Percentiles rank a stretch among this genome's conserved stretches.
These are phyloP conservation scores for Nothoprocta perdicaria DNA, from an alignment of 2,113 vertebrate genomes.

Conservation along the genomic window DNA sequence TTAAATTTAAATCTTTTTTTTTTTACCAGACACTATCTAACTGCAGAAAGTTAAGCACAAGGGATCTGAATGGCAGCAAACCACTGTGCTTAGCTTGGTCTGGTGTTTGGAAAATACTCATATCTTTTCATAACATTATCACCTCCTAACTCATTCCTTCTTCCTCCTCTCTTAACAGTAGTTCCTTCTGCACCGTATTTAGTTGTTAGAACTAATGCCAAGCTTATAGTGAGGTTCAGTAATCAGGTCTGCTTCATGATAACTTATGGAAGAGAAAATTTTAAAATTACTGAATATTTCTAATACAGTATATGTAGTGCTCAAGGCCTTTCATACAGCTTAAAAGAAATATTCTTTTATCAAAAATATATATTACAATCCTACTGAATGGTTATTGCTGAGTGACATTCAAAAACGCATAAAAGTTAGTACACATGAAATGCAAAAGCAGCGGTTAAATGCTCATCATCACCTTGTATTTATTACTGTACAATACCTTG, in stretches of 20 bases:
- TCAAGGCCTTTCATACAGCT: background rate
- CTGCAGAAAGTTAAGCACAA: background rate
- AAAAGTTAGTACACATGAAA: background rate
- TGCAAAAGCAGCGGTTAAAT: background rate
- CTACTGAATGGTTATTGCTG: background rate
- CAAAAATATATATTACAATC: background rate
- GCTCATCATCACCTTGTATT: background rate
- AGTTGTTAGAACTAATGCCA: background rate
- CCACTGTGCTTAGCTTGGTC: background rate
- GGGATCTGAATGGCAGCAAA: background rate
- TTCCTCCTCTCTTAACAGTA: background rate
- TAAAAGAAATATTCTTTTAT: background rate
- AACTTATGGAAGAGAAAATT: background rate
- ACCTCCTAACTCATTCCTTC: background rate
- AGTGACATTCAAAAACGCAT: too few relatives aligned
- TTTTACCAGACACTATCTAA: background rate
- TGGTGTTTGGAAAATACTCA: background rate
- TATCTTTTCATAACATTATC: background rate
- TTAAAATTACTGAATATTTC: background rate
- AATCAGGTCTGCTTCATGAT: background rate
- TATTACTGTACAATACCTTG: background rate
- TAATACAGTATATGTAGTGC: background rate
- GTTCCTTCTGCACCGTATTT: background rate
- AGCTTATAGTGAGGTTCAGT: background rate
- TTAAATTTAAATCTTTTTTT: background rate